Evolutionary conservation across 1,140 invertebrate genomes (phyloP).

Genomic region (Patella vulgata): DNA sequence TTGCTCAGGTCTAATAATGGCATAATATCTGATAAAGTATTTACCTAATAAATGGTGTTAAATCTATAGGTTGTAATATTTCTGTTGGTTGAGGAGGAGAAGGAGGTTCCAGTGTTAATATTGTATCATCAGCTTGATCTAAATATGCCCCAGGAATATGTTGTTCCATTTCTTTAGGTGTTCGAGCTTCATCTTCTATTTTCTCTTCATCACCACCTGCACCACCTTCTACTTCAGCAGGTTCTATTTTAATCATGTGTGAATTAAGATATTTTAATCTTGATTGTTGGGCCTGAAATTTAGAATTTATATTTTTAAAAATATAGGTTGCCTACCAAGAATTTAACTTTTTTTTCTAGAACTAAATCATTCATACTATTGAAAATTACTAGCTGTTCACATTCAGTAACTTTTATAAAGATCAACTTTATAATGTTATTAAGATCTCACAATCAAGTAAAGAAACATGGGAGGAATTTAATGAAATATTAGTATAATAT

Average conservation of each 20-base stretch:
- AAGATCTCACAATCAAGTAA: background rate
- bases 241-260: conserved; percentile 55
- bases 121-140: conserved; percentile 41
- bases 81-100: conserved; percentile 53
- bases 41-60: conserved; percentile 62
- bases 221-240: conserved; percentile 36
- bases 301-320: background rate
- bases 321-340: background rate
- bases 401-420: background rate
- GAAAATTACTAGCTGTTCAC: background rate
- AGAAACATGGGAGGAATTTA: background rate
- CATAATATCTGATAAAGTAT: no score
- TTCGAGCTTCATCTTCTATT: conserved; percentile 33
- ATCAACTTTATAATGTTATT: background rate
- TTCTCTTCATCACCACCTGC: conserved; percentile 33
- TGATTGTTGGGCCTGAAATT: conserved; percentile 59
- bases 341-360: background rate
- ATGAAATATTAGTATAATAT: no score
- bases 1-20: no score
- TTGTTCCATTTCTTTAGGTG: conserved; percentile 15
- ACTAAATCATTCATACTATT: background rate
- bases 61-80: conserved; percentile 58
- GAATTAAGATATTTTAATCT: conserved; percentile 60
- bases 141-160: conserved; percentile 41
- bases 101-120: conserved; percentile 57